Evolutionary conservation across 53 echinoderm and acorn worm species (phyloP).

Genomic region (Antedon mediterranea): DNA sequence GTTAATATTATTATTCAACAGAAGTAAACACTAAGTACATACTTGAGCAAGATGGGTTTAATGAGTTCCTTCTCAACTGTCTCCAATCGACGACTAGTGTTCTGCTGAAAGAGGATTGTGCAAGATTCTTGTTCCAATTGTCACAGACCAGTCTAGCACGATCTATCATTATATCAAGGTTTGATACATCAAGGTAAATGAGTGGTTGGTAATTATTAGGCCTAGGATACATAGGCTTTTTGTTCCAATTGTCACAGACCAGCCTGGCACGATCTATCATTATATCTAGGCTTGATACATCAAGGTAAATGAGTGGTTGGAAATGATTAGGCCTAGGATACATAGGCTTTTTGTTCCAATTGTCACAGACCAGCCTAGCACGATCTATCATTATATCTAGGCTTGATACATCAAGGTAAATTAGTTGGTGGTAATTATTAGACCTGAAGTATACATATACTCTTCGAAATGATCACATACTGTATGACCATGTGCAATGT

Average conservation of each 20-base stretch:
- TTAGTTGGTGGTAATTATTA: not conserved
- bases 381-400: slow-evolving; percentile 23
- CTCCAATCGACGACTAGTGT: slow-evolving; percentile 23
- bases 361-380: too few species aligned
- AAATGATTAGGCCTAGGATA: too few species aligned
- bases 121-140: slow-evolving; percentile 29
- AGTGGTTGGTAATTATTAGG: too few species aligned
- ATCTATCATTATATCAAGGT: slow-evolving; percentile 20
- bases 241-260: too few species aligned
- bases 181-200: slow-evolving; percentile 50
- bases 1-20: slow-evolving; percentile 3
- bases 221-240: too few species aligned
- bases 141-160: slow-evolving; percentile 39
- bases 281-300: too few species aligned
- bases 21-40: slow-evolving; percentile 49
- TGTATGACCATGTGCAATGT: too few species aligned
- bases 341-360: too few species aligned
- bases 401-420: slow-evolving; percentile 51
- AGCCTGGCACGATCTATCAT: too few species aligned
- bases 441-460: too few species aligned
- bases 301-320: too few species aligned
- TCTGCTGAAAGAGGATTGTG: slow-evolving; percentile 23
- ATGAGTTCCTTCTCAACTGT: slow-evolving; percentile 20
- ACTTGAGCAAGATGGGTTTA: slow-evolving; percentile 8
- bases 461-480: too few species aligned